phyloP scores from a whole-genome alignment of 1,140 invertebrate genomes.

The Helicoverpa zea region DNA sequence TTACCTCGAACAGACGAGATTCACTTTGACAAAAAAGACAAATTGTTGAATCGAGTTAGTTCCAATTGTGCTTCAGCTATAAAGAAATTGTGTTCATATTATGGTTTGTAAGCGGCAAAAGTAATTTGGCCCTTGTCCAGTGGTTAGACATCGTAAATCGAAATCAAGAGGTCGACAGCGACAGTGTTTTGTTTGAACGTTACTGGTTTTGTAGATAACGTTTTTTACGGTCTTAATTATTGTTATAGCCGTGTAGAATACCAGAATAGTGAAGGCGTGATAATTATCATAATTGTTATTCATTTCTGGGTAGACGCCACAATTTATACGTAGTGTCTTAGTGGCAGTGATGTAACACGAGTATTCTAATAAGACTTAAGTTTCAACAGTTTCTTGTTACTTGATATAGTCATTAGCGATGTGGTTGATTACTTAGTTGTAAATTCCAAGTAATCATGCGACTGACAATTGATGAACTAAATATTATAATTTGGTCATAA shows the following conservation, averaged over 20 bases:
- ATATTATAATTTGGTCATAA: not conserved
- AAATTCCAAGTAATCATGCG: too few species aligned
- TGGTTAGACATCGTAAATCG: constrained; percentile 72
- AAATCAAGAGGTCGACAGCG: constrained; percentile 72
- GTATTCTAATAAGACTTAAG: constrained; percentile 46
- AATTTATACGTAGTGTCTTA: constrained; percentile 59
- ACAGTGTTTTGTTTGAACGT: constrained; percentile 81
- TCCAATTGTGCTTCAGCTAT: constrained; percentile 23
- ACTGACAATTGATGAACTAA: not conserved
- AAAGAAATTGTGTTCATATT: constrained; percentile 45
- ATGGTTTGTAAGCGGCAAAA: constrained; percentile 21
- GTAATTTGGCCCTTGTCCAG: constrained; percentile 52
- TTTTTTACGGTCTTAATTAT: constrained; percentile 82
- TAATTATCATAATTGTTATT: constrained; percentile 83
- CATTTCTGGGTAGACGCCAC: constrained; percentile 67
- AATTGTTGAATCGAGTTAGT: constrained; percentile 37
- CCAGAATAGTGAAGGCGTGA: constrained; percentile 72
- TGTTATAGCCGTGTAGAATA: constrained; percentile 72
- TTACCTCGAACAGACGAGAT: constrained; percentile 63
- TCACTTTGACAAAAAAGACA: constrained; percentile 14
- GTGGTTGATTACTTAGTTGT: too few species aligned
- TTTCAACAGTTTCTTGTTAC: constrained; percentile 23
- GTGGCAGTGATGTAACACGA: constrained; percentile 22
- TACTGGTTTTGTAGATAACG: constrained; percentile 82
- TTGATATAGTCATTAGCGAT: not conserved